phyloP scores from a whole-genome alignment of 2,888 invertebrate species.

The Achlya flavicornis region DNA sequence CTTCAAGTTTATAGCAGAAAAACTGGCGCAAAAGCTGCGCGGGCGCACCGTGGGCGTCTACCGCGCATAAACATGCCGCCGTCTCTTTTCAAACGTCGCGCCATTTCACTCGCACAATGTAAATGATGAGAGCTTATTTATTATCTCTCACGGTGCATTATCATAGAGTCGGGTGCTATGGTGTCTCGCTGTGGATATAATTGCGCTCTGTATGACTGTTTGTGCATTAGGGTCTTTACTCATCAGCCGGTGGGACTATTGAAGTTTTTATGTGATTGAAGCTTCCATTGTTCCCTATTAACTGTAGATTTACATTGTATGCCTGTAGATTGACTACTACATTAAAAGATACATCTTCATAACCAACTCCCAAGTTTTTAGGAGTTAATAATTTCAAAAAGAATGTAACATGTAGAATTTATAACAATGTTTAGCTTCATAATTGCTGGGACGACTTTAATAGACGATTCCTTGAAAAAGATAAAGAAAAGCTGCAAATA shows the following conservation, averaged over 20 bases:
- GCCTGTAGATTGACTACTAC: neutral
- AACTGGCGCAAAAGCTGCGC: slow-evolving; percentile 61
- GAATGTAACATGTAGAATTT: too few relatives aligned
- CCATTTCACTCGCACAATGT: slow-evolving; percentile 53
- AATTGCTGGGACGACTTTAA: too few relatives aligned
- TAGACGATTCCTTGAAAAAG: neutral
- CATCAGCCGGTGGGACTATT: neutral
- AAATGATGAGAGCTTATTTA: slow-evolving; percentile 68
- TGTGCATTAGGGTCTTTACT: slow-evolving; percentile 2
- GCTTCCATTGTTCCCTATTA: neutral
- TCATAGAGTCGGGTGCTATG: slow-evolving; percentile 25
- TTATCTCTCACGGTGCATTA: slow-evolving; percentile 53
- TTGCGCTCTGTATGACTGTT: slow-evolving; percentile 12
- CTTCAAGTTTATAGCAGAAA: slow-evolving; percentile 63
- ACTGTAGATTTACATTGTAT: neutral
- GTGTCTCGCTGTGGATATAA: slow-evolving; percentile 13
- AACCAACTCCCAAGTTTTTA: too few relatives aligned
- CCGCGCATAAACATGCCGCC: slow-evolving; percentile 53
- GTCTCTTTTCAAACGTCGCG: slow-evolving; percentile 42
- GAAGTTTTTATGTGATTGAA: slow-evolving; percentile 6
- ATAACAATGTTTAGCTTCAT: too few relatives aligned
- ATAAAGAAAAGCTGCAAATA: neutral
- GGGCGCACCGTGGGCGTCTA: slow-evolving; percentile 59
- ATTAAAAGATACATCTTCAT: too few relatives aligned
- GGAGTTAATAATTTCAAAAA: too few relatives aligned